phyloP scores from a whole-genome alignment of 2,113 vertebrate genomes.

The Grus americana region DNA sequence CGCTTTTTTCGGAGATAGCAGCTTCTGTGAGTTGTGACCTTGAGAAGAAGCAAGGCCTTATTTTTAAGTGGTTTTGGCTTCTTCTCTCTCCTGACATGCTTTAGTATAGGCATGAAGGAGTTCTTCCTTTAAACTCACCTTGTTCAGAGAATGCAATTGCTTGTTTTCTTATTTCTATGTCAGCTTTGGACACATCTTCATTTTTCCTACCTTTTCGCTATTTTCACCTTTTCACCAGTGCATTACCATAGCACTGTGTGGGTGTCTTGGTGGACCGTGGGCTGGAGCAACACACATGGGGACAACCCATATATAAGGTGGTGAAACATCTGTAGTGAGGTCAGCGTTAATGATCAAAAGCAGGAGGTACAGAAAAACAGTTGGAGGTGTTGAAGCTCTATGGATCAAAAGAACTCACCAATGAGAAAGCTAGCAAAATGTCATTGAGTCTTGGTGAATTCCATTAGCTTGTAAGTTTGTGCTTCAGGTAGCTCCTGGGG shows the following conservation, averaged over 20 bases:
- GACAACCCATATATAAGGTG: background rate
- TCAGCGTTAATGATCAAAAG: background rate
- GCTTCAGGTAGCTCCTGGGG: background rate
- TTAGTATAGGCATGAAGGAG: background rate
- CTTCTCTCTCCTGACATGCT: background rate
- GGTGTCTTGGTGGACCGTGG: background rate
- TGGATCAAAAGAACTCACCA: background rate
- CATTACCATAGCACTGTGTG: background rate
- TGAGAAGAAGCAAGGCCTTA: background rate
- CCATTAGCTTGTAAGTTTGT: background rate
- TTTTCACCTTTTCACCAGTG: background rate
- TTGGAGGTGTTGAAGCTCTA: background rate
- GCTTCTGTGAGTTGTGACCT: background rate
- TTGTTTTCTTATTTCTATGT: background rate
- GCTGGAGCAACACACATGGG: background rate
- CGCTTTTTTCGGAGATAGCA: background rate
- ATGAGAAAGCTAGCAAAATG: background rate
- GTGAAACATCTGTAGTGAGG: background rate
- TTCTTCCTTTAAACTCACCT: background rate
- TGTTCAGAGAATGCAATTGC: background rate
- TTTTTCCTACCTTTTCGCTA: background rate
- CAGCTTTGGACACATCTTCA: background rate
- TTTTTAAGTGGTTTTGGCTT: background rate
- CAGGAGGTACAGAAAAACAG: background rate
- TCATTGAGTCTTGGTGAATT: background rate